These are phyloP conservation scores for Drosophila algonquin DNA, from an alignment of 2,888 invertebrate species.

Conservation along the genomic window DNA sequence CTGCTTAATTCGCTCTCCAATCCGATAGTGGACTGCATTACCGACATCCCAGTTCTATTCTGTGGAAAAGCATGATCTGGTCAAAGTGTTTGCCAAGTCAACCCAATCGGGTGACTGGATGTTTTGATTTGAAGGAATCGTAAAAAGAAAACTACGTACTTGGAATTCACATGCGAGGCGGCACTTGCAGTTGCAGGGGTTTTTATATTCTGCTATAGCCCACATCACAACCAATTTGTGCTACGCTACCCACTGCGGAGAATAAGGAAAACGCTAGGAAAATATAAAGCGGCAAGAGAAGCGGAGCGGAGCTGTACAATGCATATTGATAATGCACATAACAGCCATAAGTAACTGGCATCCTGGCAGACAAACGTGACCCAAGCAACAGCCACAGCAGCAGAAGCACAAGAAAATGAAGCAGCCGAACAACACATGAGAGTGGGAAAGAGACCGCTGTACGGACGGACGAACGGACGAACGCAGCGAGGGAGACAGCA, in stretches of 20 bases:
- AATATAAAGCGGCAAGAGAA: constrained; percentile 50
- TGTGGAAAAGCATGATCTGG: not conserved
- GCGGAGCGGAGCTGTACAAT: constrained; percentile 52
- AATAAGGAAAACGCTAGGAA: constrained; percentile 48
- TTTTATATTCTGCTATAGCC: constrained; percentile 1
- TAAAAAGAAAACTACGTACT: not conserved
- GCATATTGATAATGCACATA: constrained; percentile 80
- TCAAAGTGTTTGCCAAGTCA: not conserved
- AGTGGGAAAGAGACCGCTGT: not conserved
- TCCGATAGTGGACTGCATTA: too few relatives aligned
- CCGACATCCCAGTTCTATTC: too few relatives aligned
- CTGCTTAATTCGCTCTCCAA: not conserved
- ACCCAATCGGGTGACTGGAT: not conserved
- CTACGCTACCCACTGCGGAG: constrained; percentile 31
- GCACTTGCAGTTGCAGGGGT: not conserved
- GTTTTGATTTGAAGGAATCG: not conserved
- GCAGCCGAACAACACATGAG: not conserved
- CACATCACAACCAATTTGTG: constrained; percentile 24
- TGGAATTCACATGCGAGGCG: not conserved
- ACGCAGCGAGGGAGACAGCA: constrained; percentile 11
- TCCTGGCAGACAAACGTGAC: constrained; percentile 74
- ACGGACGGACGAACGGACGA: not conserved
- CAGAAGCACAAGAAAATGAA: constrained; percentile 32
- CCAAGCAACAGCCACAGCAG: constrained; percentile 33
- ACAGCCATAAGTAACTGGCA: constrained; percentile 73